Evolutionary conservation across 2,113 vertebrate genomes (phyloP).

Genomic region (Elephas maximus): DNA sequence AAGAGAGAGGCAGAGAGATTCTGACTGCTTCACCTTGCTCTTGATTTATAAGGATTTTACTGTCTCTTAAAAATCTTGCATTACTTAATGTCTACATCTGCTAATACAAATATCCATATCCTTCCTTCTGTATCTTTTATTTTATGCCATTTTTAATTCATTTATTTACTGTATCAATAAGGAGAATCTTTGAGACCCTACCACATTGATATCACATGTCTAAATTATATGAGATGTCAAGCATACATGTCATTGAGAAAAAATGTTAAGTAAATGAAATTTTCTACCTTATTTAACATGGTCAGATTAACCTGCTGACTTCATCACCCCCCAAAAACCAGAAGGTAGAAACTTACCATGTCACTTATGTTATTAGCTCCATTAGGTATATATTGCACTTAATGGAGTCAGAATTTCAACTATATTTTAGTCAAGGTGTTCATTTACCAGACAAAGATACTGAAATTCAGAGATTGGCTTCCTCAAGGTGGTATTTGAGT

Average conservation of each 20-base stretch:
- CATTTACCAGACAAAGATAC: background rate
- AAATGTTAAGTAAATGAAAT: background rate
- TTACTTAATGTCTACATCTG: background rate
- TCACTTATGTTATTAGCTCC: background rate
- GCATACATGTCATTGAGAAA: background rate
- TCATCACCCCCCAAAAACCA: background rate
- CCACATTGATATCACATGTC: background rate
- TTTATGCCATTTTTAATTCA: background rate
- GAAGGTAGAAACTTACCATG: background rate
- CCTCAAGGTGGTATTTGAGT: background rate
- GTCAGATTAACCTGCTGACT: background rate
- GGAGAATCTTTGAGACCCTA: background rate
- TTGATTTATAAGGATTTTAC: background rate
- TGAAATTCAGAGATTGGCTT: background rate
- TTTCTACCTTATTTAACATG: background rate
- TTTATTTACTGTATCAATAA: background rate
- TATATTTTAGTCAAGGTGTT: background rate
- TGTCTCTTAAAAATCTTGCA: background rate
- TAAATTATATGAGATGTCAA: background rate
- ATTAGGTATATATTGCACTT: background rate
- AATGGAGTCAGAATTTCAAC: no score
- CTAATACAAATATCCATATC: background rate
- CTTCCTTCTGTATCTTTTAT: background rate
- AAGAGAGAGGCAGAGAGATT: background rate
- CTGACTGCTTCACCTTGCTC: background rate